Base-by-base conservation (phyloP, 2,113 vertebrate species). In the Mus spicilegus region DNA sequence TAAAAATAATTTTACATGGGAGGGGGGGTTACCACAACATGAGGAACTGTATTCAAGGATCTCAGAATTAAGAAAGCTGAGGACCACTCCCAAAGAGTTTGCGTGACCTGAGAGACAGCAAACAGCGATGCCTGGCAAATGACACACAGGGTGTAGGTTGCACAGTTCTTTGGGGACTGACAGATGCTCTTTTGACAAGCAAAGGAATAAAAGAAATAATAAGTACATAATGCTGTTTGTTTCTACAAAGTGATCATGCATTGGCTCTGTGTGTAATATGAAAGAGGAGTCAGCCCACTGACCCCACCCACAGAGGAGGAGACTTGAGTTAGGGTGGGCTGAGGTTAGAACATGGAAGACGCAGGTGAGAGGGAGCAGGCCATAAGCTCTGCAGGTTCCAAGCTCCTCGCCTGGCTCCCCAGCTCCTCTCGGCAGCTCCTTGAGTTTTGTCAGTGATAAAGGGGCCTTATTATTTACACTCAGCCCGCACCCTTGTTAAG, bases 81-180 rank as follows among this genome's bases (percentile, higher is more conserved):
- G 9, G 24, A 24, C 39, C n/a, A 42, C 33, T 46, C 26, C 30
- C 2, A 0, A 0, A 11, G 22, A 16, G 5, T 67, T 36, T 28
- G 3, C 0, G 0, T 10, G 9, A 19, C 33, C 8, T 1, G 2
- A 42, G 7, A 17, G 7, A 5, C 12, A 33, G 24, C 16, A 54
- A 24, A n/a, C 3, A 3, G 67, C 82, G 17, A 9, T 0, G 11
- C 13, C 46, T 17, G 5, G 1, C 19, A 13, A 8, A 1, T 30
- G 33, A 36, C 3, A 30, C 33, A 20, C 19, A 2, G 22, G 39
- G 1, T 11, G 3, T 1, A 1, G 8, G 3, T 1, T 56, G 17
- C 61, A 30, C 14, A 8, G 5, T 9, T 0, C 9, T 1, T 4
- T 30, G 10, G n/a, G 2, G 3, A 11, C 8, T 69, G 14, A 10